Conservation (phyloP, 2,888 invertebrate species). For the Drosophila neotestacea region DNA sequence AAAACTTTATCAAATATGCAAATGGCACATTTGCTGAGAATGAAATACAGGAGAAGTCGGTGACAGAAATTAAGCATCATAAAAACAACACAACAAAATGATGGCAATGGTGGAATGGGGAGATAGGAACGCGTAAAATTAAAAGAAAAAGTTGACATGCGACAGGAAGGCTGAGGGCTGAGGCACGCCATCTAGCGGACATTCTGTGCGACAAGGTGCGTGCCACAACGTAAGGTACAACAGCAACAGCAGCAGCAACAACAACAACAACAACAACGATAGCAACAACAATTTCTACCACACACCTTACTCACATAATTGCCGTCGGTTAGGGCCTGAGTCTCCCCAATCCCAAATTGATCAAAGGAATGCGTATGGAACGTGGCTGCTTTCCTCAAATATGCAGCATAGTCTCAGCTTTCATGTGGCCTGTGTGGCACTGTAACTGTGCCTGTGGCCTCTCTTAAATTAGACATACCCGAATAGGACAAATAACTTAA, state of each 20-base stretch:
- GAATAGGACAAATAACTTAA: constrained; percentile 22
- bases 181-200: constrained; percentile 51
- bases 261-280: constrained; percentile 3
- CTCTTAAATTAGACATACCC: constrained; percentile 20
- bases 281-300: neutral
- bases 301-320: constrained; percentile 36
- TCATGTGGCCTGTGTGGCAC: constrained; percentile 32
- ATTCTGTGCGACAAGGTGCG: constrained; percentile 27
- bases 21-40: constrained; percentile 40
- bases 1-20: constrained; percentile 69
- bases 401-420: constrained; percentile 49
- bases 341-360: constrained; percentile 41
- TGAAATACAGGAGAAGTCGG: constrained; percentile 27
- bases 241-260: neutral
- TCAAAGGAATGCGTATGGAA: constrained; percentile 65
- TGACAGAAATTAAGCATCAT: constrained; percentile 74
- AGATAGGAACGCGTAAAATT: constrained; percentile 20
- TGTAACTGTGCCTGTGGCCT: neutral
- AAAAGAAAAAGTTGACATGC: constrained; percentile 55
- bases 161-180: constrained; percentile 14
- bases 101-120: neutral
- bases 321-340: constrained; percentile 28
- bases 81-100: constrained; percentile 48
- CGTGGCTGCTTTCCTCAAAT: constrained; percentile 27
- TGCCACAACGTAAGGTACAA: constrained; percentile 29